Evolutionary conservation across 2,113 vertebrate genomes (phyloP).

Genomic region (Phrynosoma blainvillii): DNA sequence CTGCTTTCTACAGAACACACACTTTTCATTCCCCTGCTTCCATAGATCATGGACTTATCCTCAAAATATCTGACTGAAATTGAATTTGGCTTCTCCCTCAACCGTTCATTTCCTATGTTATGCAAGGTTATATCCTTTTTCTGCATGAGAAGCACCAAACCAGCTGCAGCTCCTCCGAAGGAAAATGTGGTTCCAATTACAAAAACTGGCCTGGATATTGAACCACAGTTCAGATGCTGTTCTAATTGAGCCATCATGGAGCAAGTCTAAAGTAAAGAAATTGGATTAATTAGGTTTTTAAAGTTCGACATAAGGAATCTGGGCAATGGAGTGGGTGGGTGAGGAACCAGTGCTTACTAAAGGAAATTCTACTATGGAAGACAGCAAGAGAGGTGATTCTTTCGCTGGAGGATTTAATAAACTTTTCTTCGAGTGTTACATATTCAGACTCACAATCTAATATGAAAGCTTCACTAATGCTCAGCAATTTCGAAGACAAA

Average conservation of each 20-base stretch:
- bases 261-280: slow-evolving; percentile 71
- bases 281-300: slow-evolving; percentile 65
- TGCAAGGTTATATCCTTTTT: slow-evolving; percentile 88
- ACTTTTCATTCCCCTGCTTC: slow-evolving; percentile 77
- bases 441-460: not conserved
- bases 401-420: too few species aligned
- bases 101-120: slow-evolving; percentile 90
- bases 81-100: slow-evolving; percentile 90
- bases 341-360: not conserved
- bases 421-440: not conserved
- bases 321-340: not conserved
- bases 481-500: not conserved
- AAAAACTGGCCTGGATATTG: slow-evolving; percentile 77
- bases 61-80: slow-evolving; percentile 89
- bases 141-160: slow-evolving; percentile 88
- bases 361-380: slow-evolving; percentile 23
- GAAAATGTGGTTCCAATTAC: slow-evolving; percentile 87
- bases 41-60: slow-evolving; percentile 85
- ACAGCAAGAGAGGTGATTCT: not conserved
- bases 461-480: not conserved
- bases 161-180: slow-evolving; percentile 83
- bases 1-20: slow-evolving; percentile 78
- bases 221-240: slow-evolving; percentile 76
- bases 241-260: slow-evolving; percentile 83
- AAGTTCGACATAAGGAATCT: slow-evolving; percentile 55